Evolutionary conservation across 2,113 vertebrate species (phyloP).

Genomic region (Ramphastos sulfuratus): DNA sequence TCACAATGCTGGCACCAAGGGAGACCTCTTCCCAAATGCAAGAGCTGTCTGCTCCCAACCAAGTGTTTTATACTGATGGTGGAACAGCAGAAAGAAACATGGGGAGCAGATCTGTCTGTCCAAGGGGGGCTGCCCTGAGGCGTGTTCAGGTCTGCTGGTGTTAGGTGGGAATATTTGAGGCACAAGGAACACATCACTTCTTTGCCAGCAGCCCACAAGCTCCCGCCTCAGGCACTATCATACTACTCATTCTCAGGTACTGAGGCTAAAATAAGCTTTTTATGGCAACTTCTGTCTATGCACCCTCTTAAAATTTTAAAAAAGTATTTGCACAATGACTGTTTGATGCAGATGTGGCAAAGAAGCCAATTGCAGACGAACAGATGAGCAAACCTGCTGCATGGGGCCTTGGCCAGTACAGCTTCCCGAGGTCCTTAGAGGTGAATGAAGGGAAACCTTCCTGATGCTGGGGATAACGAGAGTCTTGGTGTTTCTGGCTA

Average conservation of each 20-base stretch:
- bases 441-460: not conserved
- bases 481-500: not conserved
- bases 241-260: not conserved
- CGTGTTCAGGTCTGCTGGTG: not conserved
- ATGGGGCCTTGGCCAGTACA: not conserved
- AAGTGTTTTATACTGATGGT: not conserved
- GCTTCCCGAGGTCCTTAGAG: fast-evolving
- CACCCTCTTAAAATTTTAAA: fast-evolving
- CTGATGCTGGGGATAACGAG: not conserved
- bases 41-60: not conserved
- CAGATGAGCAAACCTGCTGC: not conserved
- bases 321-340: not conserved
- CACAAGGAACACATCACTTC: not conserved
- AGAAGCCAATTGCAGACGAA: not conserved
- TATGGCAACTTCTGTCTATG: not conserved
- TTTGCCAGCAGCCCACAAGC: not conserved
- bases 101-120: not conserved
- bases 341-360: fast-evolving
- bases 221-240: not conserved
- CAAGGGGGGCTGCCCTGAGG: not conserved
- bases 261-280: not conserved
- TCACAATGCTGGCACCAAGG: fast-evolving
- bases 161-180: not conserved
- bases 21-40: not conserved
- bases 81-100: not conserved